A percentile compares a stretch with the other conserved stretches of the same genome.
Evolutionary conservation across 2,113 vertebrate species (phyloP).

Genomic region (Catharus fuscescens): DNA sequence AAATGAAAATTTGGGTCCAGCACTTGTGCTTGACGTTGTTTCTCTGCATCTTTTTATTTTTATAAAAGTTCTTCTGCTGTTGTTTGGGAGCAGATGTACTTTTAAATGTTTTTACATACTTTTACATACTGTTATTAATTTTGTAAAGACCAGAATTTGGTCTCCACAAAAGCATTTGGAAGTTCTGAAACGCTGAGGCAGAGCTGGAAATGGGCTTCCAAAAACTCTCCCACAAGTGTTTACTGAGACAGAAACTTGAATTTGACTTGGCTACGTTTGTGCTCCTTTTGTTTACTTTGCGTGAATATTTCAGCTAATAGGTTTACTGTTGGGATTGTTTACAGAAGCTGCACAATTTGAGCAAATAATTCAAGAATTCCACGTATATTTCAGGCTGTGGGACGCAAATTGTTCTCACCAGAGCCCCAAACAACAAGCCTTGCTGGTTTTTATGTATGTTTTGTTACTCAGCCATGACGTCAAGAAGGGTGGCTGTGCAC

Average conservation of each 20-base stretch:
- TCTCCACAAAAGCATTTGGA: not conserved
- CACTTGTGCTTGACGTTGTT: not conserved
- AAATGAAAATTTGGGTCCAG: not conserved
- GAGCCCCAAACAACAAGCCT: not conserved
- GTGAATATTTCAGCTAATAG: conserved; percentile 12
- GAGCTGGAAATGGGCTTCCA: not conserved
- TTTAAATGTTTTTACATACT: not conserved
- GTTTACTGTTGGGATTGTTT: not conserved
- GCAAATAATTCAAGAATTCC: not conserved
- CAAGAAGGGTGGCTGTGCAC: not conserved
- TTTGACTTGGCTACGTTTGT: not conserved
- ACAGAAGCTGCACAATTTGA: not conserved
- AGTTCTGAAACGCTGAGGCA: not conserved
- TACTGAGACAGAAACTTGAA: not conserved
- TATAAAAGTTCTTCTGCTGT: not conserved
- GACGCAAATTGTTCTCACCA: not conserved
- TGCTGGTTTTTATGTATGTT: not conserved
- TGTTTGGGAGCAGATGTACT: not conserved
- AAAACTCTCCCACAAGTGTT: not conserved
- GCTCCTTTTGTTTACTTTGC: conserved; percentile 18
- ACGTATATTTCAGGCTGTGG: not conserved
- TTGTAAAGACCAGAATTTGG: not conserved
- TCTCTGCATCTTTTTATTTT: accelerated
- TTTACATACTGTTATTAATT: not conserved
- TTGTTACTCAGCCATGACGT: not conserved